phyloP scores from a whole-genome alignment of 2,888 invertebrate species.

The Apodemia mormo region DNA sequence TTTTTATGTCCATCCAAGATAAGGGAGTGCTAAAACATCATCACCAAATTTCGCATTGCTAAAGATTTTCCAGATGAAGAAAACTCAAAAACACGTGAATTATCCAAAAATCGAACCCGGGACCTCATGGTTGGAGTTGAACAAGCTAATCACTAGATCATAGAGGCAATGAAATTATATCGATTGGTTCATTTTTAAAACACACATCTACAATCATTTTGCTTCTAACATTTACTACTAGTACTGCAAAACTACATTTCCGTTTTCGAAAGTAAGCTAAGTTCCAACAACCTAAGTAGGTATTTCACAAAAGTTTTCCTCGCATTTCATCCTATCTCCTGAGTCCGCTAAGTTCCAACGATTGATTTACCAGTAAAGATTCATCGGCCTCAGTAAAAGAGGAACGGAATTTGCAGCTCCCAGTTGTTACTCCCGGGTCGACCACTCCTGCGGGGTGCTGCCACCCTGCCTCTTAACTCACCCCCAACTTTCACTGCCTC shows the following conservation, averaged over 20 bases:
- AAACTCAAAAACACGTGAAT: too few relatives aligned
- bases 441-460: conserved; percentile 68
- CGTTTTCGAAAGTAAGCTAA: background rate
- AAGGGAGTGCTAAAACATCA: background rate
- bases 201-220: background rate
- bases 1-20: too few relatives aligned
- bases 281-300: background rate
- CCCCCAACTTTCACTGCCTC: conserved; percentile 76
- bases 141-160: background rate
- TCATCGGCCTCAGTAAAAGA: conserved; percentile 55
- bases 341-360: conserved; percentile 11
- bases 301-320: background rate
- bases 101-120: background rate
- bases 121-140: background rate
- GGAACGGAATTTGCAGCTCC: conserved; percentile 79
- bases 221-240: background rate
- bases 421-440: conserved; percentile 74
- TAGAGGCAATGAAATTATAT: background rate
- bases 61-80: too few relatives aligned
- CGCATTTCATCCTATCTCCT: conserved; percentile 3
- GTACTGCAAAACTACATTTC: background rate
- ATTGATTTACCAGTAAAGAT: conserved; percentile 35
- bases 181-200: background rate
- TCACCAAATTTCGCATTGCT: too few relatives aligned
- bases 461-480: conserved; percentile 61